phyloP scores from a whole-genome alignment of 2,797 vertebrate species.

The Tinamus major region DNA sequence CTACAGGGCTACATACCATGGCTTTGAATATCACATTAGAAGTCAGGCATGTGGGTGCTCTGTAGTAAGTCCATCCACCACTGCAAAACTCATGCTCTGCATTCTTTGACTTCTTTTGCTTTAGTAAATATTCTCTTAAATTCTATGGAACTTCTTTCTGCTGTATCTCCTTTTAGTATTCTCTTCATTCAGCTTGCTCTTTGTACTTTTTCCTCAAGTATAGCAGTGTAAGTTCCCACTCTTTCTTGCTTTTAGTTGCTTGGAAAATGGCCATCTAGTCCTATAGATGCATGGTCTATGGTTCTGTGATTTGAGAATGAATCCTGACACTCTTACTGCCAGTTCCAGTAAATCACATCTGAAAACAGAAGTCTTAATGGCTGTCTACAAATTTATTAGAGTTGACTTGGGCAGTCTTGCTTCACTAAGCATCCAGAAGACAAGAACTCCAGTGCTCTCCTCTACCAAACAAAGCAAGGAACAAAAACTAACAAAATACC shows the following conservation, averaged over 20 bases:
- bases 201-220: not conserved
- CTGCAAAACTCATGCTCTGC: not conserved
- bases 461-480: not conserved
- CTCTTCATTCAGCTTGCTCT: not conserved
- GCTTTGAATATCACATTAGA: not conserved
- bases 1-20: not conserved
- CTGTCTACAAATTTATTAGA: not conserved
- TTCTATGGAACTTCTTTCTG: not conserved
- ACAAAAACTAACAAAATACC: not conserved
- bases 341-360: not conserved
- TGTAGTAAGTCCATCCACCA: not conserved
- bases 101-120: not conserved
- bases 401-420: not conserved
- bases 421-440: not conserved
- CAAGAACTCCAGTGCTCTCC: not conserved
- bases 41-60: not conserved
- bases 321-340: not conserved
- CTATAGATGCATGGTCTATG: not conserved
- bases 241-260: not conserved
- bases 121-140: not conserved
- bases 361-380: not conserved
- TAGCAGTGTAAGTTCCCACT: not conserved
- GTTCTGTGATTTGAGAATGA: not conserved
- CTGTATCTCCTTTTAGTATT: not conserved
- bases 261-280: not conserved